These are phyloP conservation scores for Periparus ater DNA, from an alignment of 2,797 vertebrate genomes.

Conservation along the genomic window DNA sequence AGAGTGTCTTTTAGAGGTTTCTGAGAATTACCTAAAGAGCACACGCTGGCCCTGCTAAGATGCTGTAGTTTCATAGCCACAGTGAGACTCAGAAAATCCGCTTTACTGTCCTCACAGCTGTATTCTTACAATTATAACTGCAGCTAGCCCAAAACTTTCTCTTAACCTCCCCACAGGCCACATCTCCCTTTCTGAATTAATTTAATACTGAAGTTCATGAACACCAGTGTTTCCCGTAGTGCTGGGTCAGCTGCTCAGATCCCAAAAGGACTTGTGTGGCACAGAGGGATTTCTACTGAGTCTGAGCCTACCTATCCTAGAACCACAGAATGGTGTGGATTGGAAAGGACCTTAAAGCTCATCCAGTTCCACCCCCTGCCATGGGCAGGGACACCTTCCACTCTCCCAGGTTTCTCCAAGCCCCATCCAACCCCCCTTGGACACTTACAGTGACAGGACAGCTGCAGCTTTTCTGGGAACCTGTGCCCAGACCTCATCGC, in stretches of 20 bases:
- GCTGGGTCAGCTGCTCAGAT: background rate
- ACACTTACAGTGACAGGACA: background rate
- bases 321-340: background rate
- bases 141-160: background rate
- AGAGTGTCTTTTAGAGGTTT: background rate
- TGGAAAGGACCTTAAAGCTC: background rate
- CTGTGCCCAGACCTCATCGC: fast-evolving
- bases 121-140: background rate
- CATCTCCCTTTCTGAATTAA: background rate
- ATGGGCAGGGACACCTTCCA: background rate
- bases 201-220: background rate
- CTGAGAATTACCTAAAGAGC: background rate
- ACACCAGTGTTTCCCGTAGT: background rate
- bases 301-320: background rate
- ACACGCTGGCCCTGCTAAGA: fast-evolving
- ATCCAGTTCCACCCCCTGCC: background rate
- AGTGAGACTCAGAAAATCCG: background rate
- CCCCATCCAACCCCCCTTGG: fast-evolving
- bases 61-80: background rate
- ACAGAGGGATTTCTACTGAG: background rate
- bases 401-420: background rate
- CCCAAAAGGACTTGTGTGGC: background rate
- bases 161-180: background rate
- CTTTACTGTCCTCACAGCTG: background rate
- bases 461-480: background rate